Conservation (phyloP, 1,140 invertebrate species). For the Sesamia nonagrioides region DNA sequence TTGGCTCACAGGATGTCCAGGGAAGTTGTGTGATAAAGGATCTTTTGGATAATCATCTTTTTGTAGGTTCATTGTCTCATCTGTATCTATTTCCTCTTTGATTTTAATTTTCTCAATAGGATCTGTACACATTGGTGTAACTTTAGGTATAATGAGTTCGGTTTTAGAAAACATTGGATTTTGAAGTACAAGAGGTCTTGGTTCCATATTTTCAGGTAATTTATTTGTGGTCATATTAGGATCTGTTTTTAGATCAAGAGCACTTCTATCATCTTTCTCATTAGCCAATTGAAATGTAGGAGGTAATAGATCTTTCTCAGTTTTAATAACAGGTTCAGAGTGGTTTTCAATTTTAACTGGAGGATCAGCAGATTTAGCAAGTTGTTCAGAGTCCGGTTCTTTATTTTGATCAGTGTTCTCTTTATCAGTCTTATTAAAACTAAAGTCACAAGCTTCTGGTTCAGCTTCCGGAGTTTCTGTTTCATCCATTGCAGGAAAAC, state of each 20-base stretch:
- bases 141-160: constrained; percentile 89
- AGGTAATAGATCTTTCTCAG: constrained; percentile 75
- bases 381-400: constrained; percentile 79
- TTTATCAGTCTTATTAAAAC: constrained; percentile 81
- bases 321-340: constrained; percentile 72
- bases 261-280: constrained; percentile 79
- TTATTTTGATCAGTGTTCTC: constrained; percentile 81
- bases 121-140: constrained; percentile 83
- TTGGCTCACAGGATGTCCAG: constrained; percentile 75
- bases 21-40: constrained; percentile 80
- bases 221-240: constrained; percentile 62
- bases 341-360: constrained; percentile 73
- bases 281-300: constrained; percentile 70
- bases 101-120: constrained; percentile 87
- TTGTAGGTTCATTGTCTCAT: constrained; percentile 79
- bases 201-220: constrained; percentile 72
- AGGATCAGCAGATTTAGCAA: constrained; percentile 66
- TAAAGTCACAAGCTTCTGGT: constrained; percentile 87
- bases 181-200: constrained; percentile 65
- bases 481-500: constrained; percentile 93
- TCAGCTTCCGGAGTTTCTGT: constrained; percentile 90
- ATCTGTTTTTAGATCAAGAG: constrained; percentile 81
- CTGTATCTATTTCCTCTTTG: constrained; percentile 88
- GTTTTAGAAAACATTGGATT: constrained; percentile 85
- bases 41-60: constrained; percentile 84